phyloP scores from a whole-genome alignment of 1,140 invertebrate species.

The Drosophila pruinosa region DNA sequence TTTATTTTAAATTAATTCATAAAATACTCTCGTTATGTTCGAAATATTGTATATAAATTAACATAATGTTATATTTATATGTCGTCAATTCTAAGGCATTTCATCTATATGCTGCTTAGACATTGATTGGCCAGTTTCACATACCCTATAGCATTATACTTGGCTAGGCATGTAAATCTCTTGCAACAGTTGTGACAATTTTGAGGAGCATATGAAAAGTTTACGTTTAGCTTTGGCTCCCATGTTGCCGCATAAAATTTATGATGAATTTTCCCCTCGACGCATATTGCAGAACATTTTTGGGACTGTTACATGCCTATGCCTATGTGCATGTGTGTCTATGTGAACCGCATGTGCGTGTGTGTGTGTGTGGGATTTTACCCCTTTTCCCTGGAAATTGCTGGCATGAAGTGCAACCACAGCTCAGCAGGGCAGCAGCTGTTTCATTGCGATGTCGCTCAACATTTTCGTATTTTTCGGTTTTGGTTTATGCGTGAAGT shows the following conservation, averaged over 20 bases:
- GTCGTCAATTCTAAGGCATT: too few species aligned
- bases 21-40: too few species aligned
- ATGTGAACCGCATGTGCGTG: background rate
- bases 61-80: too few species aligned
- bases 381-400: background rate
- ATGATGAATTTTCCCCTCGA: conserved; percentile 78
- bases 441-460: conserved; percentile 51
- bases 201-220: conserved; percentile 71
- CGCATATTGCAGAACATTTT: conserved; percentile 80
- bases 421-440: conserved; percentile 64
- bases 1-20: too few species aligned
- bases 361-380: conserved; percentile 11
- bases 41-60: too few species aligned
- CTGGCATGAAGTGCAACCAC: conserved; percentile 71
- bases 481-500: conserved; percentile 54
- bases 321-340: conserved; percentile 25
- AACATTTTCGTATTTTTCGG: conserved; percentile 33
- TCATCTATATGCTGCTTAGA: background rate
- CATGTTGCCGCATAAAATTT: conserved; percentile 78
- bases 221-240: conserved; percentile 41
- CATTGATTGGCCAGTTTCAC: background rate
- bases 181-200: conserved; percentile 52
- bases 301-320: conserved; percentile 51
- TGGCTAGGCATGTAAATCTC: conserved; percentile 47
- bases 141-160: background rate